Evolutionary conservation across 2,888 invertebrate species (phyloP).

Genomic region (Drosophila prostipennis): DNA sequence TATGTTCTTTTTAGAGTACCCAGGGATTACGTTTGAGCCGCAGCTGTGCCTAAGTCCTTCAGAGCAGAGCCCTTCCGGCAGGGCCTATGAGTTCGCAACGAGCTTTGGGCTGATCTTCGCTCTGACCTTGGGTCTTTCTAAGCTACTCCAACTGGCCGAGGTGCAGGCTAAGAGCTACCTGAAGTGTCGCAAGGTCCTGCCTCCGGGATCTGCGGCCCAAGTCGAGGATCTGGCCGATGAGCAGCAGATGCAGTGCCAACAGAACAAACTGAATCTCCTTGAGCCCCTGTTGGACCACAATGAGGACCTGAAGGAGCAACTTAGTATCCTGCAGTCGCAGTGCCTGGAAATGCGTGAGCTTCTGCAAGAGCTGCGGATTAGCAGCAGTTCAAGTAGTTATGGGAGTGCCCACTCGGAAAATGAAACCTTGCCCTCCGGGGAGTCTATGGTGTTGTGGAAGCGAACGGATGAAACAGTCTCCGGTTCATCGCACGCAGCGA

Average conservation of each 20-base stretch:
- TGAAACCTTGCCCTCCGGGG: background rate
- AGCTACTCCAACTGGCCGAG: constrained; percentile 40
- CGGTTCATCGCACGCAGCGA: background rate
- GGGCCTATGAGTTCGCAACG: constrained; percentile 17
- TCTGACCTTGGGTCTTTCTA: constrained; percentile 31
- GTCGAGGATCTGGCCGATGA: background rate
- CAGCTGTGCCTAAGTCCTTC: background rate
- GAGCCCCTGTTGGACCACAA: constrained; percentile 12
- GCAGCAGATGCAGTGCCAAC: background rate
- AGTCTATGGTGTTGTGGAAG: background rate
- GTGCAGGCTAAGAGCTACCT: constrained; percentile 9
- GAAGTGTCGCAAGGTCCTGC: background rate
- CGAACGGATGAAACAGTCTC: background rate
- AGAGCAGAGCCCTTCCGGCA: background rate
- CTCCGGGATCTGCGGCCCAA: background rate
- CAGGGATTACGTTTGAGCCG: constrained; percentile 8
- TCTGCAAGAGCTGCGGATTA: constrained; percentile 46
- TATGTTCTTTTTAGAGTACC: constrained; percentile 32
- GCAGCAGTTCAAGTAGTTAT: constrained; percentile 10
- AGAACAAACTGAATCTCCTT: background rate
- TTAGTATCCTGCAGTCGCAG: constrained; percentile 48
- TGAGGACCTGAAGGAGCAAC: constrained; percentile 38
- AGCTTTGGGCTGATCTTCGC: constrained; percentile 49
- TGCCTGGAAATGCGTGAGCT: constrained; percentile 41
- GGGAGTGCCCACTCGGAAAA: constrained; percentile 8